Conservation (phyloP, 2,888 invertebrate genomes). For the Zygothrica quintamaculata region DNA sequence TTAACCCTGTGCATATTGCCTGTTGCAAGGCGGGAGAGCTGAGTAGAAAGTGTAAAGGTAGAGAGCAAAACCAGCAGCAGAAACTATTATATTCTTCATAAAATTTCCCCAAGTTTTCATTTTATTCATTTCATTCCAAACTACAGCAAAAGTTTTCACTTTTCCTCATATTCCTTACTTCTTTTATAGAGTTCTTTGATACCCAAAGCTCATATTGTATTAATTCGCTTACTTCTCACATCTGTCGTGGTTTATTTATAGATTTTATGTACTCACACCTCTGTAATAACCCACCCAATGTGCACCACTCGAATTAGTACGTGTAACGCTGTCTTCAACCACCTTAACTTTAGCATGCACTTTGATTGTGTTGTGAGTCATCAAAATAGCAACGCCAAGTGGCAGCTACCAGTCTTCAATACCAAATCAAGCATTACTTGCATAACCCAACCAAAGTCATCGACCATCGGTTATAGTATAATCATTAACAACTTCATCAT, state of each 20-base stretch:
- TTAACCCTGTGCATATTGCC: no score
- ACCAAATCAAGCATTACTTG: constrained; percentile 81
- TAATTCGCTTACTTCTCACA: constrained; percentile 10
- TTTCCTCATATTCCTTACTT: no score
- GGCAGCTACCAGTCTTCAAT: constrained; percentile 78
- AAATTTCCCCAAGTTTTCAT: no score
- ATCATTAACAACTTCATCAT: constrained; percentile 39
- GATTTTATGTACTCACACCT: constrained; percentile 37
- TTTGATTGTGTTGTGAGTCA: constrained; percentile 64
- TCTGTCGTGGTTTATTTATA: constrained; percentile 1
- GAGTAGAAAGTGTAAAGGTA: no score
- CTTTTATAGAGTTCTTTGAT: no score
- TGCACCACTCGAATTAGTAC: constrained; percentile 60
- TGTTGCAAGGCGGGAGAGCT: neutral
- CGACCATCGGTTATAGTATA: constrained; percentile 61
- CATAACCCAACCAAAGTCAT: constrained; percentile 76
- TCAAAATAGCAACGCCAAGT: constrained; percentile 66
- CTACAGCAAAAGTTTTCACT: no score
- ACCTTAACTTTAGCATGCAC: constrained; percentile 21
- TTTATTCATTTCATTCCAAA: no score
- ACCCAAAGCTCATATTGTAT: constrained; percentile 1
- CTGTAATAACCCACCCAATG: constrained; percentile 49
- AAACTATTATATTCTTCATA: no score
- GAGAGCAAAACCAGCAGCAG: no score
- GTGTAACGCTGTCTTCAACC: constrained; percentile 1